phyloP scores from a whole-genome alignment of 92 coral and sea anemone genomes.

The Heliopora coerulea region DNA sequence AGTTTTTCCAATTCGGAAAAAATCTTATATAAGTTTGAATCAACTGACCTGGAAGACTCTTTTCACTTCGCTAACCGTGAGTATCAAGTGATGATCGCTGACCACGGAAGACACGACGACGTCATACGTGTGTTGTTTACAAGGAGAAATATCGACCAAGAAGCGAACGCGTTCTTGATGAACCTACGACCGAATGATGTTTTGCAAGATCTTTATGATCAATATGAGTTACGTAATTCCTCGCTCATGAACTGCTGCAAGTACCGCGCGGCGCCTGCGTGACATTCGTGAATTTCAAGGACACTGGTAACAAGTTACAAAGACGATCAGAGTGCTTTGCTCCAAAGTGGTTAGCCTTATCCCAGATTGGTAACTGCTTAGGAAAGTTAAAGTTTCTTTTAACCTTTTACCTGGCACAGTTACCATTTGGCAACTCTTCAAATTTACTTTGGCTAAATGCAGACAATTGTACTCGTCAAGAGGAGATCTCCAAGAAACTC shows the following conservation, averaged over 20 bases:
- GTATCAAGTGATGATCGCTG: neutral
- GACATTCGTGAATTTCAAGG: neutral
- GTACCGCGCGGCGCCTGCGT: constrained; percentile 15
- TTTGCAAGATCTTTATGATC: neutral
- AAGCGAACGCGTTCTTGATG: constrained; percentile 62
- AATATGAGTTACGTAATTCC: neutral
- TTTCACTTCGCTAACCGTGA: neutral
- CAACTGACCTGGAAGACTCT: constrained; percentile 12
- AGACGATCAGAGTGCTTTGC: too few relatives aligned
- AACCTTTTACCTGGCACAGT: too few relatives aligned
- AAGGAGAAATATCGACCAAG: constrained; percentile 64
- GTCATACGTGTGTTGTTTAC: constrained; percentile 70
- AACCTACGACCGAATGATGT: neutral
- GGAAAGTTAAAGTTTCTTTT: too few relatives aligned
- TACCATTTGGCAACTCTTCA: too few relatives aligned
- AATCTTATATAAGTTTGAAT: constrained; percentile 16
- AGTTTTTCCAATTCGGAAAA: constrained; percentile 7
- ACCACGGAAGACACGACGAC: constrained; percentile 29
- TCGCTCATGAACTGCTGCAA: constrained; percentile 11
- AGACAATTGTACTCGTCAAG: too few relatives aligned
- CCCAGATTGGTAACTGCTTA: too few relatives aligned
- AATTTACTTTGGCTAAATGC: too few relatives aligned
- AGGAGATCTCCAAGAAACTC: too few relatives aligned
- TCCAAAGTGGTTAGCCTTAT: too few relatives aligned
- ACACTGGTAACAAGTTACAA: too few relatives aligned